Evolutionary conservation across 2,797 vertebrate species (phyloP).

Genomic region (Chelidonichthys spinosus): DNA sequence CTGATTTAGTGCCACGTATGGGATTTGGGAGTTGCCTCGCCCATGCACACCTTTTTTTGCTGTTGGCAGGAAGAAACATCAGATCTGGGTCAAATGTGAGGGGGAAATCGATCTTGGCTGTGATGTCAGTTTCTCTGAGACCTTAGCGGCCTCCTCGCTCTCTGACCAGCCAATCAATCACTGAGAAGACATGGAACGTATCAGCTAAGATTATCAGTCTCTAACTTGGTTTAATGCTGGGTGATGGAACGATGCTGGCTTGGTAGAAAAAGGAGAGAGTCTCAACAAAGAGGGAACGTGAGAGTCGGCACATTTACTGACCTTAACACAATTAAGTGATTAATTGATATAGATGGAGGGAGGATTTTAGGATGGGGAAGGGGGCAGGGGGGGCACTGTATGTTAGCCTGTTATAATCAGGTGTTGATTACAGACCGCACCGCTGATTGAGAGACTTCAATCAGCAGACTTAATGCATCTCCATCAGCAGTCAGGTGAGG

Average conservation of each 20-base stretch:
- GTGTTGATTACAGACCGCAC: slow-evolving; percentile 69
- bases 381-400: slow-evolving; percentile 15
- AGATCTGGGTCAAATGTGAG: slow-evolving; percentile 22
- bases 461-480: slow-evolving; percentile 69
- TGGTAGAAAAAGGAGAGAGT: not conserved
- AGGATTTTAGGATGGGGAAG: slow-evolving; percentile 21
- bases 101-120: slow-evolving; percentile 10
- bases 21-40: not conserved
- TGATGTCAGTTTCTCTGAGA: slow-evolving; percentile 17
- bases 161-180: slow-evolving; percentile 44
- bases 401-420: slow-evolving; percentile 66
- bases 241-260: slow-evolving; percentile 17
- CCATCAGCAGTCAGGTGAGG: slow-evolving; percentile 68
- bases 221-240: slow-evolving; percentile 14
- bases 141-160: slow-evolving; percentile 13
- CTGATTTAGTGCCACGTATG: slow-evolving; percentile 10
- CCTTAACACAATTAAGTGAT: slow-evolving; percentile 50
- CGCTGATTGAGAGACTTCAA: slow-evolving; percentile 78
- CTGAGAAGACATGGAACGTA: slow-evolving; percentile 27
- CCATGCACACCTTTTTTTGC: slow-evolving; percentile 3
- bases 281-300: slow-evolving; percentile 7
- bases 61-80: slow-evolving; percentile 13
- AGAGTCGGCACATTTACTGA: slow-evolving; percentile 13
- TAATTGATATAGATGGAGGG: slow-evolving; percentile 67
- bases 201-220: slow-evolving; percentile 21